Base-by-base conservation (phyloP, 2,113 vertebrate species). In the Larimichthys polyactis region DNA sequence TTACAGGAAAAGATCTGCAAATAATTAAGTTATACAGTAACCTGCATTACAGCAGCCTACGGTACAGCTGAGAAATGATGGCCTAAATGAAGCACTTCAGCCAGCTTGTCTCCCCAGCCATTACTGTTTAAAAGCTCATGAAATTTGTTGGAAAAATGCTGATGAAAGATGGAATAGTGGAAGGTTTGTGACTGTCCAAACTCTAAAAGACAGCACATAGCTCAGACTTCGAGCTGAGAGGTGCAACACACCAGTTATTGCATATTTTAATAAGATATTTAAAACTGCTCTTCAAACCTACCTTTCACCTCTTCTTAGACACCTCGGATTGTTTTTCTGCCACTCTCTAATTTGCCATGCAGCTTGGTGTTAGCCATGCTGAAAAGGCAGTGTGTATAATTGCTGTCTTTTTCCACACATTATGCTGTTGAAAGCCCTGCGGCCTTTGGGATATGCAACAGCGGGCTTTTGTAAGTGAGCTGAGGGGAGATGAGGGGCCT, bases 381-480 rank as follows among this genome's bases (percentile, higher is more conserved):
- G 69, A 19, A 59, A 82, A 88, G 62, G 82, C 83, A 86, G 63
- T 85, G 78, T 60, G 68, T 63, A 82, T 79, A 85, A 83, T 73
- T 88, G 79, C 67, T 74, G 62, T 71, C 24, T 79, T 71, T 76
- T 84, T 66, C 59, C 44, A 55, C 86, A 85, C 73, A 90, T 81
- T 75, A 77, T 63, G 70, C 68, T 66, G 75, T 32, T 66, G 51
- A 88, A 83, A 90, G 81, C 74, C 69, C 36, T 11, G 62, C 1
- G 1, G 75, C 72, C 71, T 82, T 60, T 40, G 81, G 77, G 84
- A 83, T 80, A 80, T 59, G 71, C 83, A 85, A 68, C 75, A 81
- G 73, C 36, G 64, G 85, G 58, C 59, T 77, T 77, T 79, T 73
- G 74, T 64, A 66, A 59, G 78, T 7, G 55, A 80, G 43, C 1